Conservation (phyloP, 2,797 vertebrate species). For the Adelosebastes latens region DNA sequence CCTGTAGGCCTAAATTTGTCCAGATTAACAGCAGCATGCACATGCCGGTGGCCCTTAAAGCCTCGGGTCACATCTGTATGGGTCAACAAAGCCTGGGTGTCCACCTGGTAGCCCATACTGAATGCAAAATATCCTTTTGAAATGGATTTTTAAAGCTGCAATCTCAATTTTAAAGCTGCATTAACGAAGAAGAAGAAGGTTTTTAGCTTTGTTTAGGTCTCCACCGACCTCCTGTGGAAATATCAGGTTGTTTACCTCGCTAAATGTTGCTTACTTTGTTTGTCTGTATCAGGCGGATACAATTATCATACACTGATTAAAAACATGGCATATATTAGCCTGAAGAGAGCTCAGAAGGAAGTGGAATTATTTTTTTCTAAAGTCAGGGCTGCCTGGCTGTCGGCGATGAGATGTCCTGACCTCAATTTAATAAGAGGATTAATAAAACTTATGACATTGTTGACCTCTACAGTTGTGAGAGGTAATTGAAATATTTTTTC, state of each 20-base stretch:
- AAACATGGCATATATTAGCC: neutral
- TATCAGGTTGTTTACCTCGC: neutral
- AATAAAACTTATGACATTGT: neutral
- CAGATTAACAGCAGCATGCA: conserved; percentile 1
- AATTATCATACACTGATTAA: neutral
- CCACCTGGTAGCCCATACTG: neutral
- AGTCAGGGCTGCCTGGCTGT: neutral
- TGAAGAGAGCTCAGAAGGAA: neutral
- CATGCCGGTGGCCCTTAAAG: neutral
- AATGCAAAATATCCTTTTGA: neutral
- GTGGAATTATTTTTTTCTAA: neutral
- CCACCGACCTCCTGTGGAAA: neutral
- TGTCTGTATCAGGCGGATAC: neutral
- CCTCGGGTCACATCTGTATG: conserved; percentile 19
- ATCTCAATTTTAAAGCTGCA: neutral
- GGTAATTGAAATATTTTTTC: neutral
- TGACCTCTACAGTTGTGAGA: neutral
- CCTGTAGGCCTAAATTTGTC: neutral
- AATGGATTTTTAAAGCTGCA: neutral
- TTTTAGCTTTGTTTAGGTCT: neutral
- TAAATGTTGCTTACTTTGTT: neutral
- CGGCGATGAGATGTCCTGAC: neutral
- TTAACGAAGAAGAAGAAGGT: neutral
- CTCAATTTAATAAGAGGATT: neutral
- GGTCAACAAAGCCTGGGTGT: neutral